Evolutionary conservation across 2,888 invertebrate species (phyloP).

Genomic region (Hypercompe scribonia): DNA sequence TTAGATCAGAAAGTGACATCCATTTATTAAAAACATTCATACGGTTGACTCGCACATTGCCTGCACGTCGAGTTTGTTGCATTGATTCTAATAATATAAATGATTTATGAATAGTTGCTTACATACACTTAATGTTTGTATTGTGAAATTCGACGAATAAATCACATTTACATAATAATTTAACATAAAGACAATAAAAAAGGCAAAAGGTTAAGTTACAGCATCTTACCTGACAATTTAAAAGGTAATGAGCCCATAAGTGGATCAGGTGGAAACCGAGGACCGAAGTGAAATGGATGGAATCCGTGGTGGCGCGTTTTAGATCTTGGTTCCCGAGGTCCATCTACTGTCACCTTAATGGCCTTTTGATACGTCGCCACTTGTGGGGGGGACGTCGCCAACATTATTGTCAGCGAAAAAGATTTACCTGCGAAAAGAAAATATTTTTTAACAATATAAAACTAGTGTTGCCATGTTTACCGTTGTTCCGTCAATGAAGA

Average conservation of each 20-base stretch:
- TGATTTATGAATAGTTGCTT: too few relatives aligned
- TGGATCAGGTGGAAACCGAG: slow-evolving; percentile 93
- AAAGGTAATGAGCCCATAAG: slow-evolving; percentile 92
- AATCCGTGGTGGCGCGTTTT: slow-evolving; percentile 96
- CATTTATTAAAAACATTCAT: too few relatives aligned
- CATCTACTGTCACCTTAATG: slow-evolving; percentile 99
- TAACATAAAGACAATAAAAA: not conserved
- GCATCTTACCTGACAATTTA: slow-evolving; percentile 92
- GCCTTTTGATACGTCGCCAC: slow-evolving; percentile 99
- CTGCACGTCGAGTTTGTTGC: too few relatives aligned
- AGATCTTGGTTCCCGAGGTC: slow-evolving; percentile 98
- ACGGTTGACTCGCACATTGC: not conserved
- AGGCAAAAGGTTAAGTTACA: not conserved
- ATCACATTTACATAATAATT: too few relatives aligned
- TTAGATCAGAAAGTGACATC: too few relatives aligned
- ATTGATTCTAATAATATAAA: too few relatives aligned
- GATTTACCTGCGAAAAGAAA: slow-evolving; percentile 93
- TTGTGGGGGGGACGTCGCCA: slow-evolving; percentile 97
- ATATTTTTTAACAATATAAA: not conserved
- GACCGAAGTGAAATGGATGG: slow-evolving; percentile 96
- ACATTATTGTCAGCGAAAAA: slow-evolving; percentile 97
- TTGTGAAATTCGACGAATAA: too few relatives aligned
- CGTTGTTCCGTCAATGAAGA: too few relatives aligned
- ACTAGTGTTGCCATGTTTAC: not conserved
- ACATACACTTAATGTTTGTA: not conserved